A percentile compares a stretch with the other conserved stretches of the same genome.
phyloP scores from a whole-genome alignment of 2,888 invertebrate species.

The Cephus nigrinus region DNA sequence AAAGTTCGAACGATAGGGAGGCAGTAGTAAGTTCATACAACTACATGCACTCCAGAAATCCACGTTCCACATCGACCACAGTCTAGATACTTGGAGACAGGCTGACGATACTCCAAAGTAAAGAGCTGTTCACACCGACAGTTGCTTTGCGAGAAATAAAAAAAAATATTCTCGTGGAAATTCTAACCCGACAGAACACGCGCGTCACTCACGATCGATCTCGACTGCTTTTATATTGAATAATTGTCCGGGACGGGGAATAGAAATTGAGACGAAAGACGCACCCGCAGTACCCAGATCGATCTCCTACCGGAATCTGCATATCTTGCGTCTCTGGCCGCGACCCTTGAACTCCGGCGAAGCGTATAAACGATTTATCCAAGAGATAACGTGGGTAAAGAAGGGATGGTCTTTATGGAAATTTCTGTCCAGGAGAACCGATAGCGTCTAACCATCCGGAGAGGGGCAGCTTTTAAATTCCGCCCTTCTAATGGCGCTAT shows the following conservation, averaged over 20 bases:
- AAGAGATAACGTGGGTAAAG: background rate
- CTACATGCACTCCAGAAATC: conserved; percentile 13
- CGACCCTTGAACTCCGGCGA: background rate
- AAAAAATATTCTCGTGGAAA: background rate
- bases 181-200: background rate
- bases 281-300: background rate
- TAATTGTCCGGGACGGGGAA: background rate
- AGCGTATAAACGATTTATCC: background rate
- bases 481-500: background rate
- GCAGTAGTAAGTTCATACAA: conserved; percentile 5
- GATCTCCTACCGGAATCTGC: background rate
- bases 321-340: background rate
- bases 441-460: background rate
- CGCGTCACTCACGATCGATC: background rate
- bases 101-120: background rate
- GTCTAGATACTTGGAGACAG: conserved; percentile 18
- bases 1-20: background rate
- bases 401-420: background rate
- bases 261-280: background rate
- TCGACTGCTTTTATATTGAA: background rate
- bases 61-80: conserved; percentile 18
- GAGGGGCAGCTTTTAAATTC: background rate
- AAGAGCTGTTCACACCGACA: background rate
- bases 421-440: background rate
- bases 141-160: background rate